These are phyloP conservation scores for Darevskia nairensis DNA, from an alignment of 2,797 vertebrate species.

Conservation along the genomic window DNA sequence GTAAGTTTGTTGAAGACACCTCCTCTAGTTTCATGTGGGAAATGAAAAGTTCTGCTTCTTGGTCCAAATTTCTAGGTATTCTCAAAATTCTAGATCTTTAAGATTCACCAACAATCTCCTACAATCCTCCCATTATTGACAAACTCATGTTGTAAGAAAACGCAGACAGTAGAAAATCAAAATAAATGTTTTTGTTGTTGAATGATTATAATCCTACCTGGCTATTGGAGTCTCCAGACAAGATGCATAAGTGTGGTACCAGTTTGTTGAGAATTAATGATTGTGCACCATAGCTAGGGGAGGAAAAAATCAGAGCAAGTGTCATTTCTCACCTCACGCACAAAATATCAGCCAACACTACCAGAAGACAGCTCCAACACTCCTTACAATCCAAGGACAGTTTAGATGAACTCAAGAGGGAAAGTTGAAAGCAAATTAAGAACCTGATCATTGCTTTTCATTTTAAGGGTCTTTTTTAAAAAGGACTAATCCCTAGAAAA, in stretches of 20 bases:
- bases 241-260: slow-evolving; percentile 90
- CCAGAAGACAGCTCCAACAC: background rate
- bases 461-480: background rate
- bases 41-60: background rate
- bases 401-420: slow-evolving; percentile 15
- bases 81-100: background rate
- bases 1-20: background rate
- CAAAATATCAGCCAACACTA: background rate
- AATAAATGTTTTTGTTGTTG: background rate
- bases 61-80: background rate
- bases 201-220: slow-evolving; percentile 81
- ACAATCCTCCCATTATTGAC: background rate
- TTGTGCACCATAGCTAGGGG: slow-evolving; percentile 86
- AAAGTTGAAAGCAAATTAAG: background rate
- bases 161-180: background rate
- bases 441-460: background rate
- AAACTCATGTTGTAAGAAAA: background rate
- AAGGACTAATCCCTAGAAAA: slow-evolving; percentile 34
- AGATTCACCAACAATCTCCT: background rate
- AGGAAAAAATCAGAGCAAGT: background rate
- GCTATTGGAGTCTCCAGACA: slow-evolving; percentile 92
- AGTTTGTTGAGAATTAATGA: slow-evolving; percentile 91
- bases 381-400: background rate
- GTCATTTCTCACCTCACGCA: background rate
- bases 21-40: background rate